Evolutionary conservation across 2,888 invertebrate genomes (phyloP).

Genomic region (Darwinula stevensoni): DNA sequence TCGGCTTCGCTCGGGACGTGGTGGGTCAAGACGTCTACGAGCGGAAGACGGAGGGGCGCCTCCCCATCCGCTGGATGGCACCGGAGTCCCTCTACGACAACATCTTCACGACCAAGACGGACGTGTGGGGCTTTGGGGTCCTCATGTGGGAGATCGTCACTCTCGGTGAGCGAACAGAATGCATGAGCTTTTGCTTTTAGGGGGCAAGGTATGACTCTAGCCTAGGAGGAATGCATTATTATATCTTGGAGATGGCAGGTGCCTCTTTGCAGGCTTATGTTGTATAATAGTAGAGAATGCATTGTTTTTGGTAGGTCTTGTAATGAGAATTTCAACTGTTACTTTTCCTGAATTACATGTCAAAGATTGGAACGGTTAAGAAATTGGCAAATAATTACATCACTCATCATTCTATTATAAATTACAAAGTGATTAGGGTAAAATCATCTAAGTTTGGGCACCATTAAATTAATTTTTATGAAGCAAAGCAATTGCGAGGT

Average conservation of each 20-base stretch:
- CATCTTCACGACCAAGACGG: slow-evolving; percentile 71
- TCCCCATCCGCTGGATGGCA: slow-evolving; percentile 55
- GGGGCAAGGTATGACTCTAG: neutral
- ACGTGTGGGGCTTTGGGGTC: slow-evolving; percentile 86
- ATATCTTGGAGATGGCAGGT: neutral
- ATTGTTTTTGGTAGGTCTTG: neutral
- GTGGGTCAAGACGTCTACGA: slow-evolving; percentile 30
- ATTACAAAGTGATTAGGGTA: too few relatives aligned
- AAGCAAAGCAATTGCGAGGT: too few relatives aligned
- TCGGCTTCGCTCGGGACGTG: slow-evolving; percentile 71
- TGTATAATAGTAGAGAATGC: slow-evolving; percentile 3
- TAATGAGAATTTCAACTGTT: too few relatives aligned
- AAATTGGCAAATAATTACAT: too few relatives aligned
- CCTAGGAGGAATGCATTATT: neutral
- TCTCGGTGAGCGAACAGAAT: slow-evolving; percentile 26
- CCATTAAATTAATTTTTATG: too few relatives aligned
- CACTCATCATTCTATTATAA: too few relatives aligned
- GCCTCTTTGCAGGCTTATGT: neutral
- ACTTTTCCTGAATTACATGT: too few relatives aligned
- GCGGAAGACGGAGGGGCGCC: slow-evolving; percentile 16
- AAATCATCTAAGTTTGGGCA: too few relatives aligned
- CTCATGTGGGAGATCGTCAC: slow-evolving; percentile 89
- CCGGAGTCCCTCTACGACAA: slow-evolving; percentile 81
- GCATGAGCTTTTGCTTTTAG: too few relatives aligned
- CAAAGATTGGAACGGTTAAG: too few relatives aligned